Percentiles rank a stretch among this genome's conserved stretches.
phyloP scores from a whole-genome alignment of 2,797 vertebrate genomes.

The Amniataba percoides region DNA sequence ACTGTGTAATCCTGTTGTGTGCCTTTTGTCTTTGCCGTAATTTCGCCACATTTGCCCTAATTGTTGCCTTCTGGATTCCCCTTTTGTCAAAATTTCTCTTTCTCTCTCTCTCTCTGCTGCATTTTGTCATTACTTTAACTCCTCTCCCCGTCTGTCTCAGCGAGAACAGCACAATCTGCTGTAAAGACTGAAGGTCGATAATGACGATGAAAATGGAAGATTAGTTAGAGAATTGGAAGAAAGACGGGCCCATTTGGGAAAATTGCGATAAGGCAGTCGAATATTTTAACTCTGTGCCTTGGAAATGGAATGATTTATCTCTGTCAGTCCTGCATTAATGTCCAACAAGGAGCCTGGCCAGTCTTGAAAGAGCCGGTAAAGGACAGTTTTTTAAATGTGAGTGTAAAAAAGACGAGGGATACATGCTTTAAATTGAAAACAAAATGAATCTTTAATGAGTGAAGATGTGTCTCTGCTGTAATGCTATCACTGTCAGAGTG shows the following conservation, averaged over 20 bases:
- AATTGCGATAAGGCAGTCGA: background rate
- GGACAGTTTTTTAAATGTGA: background rate
- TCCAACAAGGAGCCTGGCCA: background rate
- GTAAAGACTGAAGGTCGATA: background rate
- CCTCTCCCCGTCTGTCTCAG: slow-evolving; percentile 35
- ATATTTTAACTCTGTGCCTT: background rate
- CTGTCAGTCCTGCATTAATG: background rate
- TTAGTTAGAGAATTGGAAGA: slow-evolving; percentile 10
- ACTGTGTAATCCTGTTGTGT: slow-evolving; percentile 72
- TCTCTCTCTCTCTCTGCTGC: slow-evolving; percentile 35
- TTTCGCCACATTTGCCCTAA: slow-evolving; percentile 74
- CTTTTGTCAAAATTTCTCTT: slow-evolving; percentile 44
- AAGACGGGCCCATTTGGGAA: slow-evolving; percentile 20
- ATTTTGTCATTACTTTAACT: slow-evolving; percentile 49
- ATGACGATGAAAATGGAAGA: slow-evolving; percentile 14
- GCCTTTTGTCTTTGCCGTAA: slow-evolving; percentile 68
- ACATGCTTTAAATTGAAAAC: slow-evolving; percentile 34
- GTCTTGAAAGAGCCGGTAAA: background rate
- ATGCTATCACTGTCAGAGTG: background rate
- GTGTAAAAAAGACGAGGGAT: background rate
- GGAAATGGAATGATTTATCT: background rate
- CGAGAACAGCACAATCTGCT: slow-evolving; percentile 26
- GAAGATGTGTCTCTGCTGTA: background rate
- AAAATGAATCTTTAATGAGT: slow-evolving; percentile 21
- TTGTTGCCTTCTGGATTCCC: slow-evolving; percentile 72